Evolutionary conservation across 2,888 invertebrate species (phyloP), one percentile per base, ranked within the genome.

Genomic region (Meta bourneti): DNA sequence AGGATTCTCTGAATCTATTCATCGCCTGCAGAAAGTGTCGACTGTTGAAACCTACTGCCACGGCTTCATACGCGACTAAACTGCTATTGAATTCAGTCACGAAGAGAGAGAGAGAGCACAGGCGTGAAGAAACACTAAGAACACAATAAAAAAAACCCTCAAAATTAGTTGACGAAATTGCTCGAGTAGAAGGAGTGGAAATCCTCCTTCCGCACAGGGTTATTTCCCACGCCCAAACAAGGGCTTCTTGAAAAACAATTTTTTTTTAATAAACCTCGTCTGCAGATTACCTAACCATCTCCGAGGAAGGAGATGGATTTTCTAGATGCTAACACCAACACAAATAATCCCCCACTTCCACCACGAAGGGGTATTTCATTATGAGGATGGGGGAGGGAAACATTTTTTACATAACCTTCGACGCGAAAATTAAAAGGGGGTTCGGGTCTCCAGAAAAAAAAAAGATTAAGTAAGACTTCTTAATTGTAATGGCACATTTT

Each of bases 401-500:
- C 4, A 34, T 5, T 61, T 61, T 61, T 61, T 61, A 61, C 61
- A 61, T 61, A 61, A 61, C 7, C 61, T 61, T 9, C 8, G 61
- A 61, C 6, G 77, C 48, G 61, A 79, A 79, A 79, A 79, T 79
- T 54, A 61, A 79, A 79, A 77, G 77, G 16, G 51, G 54, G 61
- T 13, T 20, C 1, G 9, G 61, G 61, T 16, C 16, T 61, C 61
- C 61, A 61, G 13, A 61, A 61, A 61, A 20, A 54, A 19, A 61
- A 11, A 61, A 61, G 61, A 61, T 20, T 48, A 61, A 19, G 61
- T 20, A 61, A 61, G 79, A 79, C 54, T 61, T 61, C 79, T 79
- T 79, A 79, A 79, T 79, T 79, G 79, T 61, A 79, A 79, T 79
- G 79, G 79, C 79, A 61, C 79, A 79, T 79, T 79, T 79, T 79